Percentiles rank a stretch among this genome's conserved stretches.
These are phyloP conservation scores for Opisthograptis luteolata DNA, from an alignment of 2,888 invertebrate genomes.

Conservation along the genomic window DNA sequence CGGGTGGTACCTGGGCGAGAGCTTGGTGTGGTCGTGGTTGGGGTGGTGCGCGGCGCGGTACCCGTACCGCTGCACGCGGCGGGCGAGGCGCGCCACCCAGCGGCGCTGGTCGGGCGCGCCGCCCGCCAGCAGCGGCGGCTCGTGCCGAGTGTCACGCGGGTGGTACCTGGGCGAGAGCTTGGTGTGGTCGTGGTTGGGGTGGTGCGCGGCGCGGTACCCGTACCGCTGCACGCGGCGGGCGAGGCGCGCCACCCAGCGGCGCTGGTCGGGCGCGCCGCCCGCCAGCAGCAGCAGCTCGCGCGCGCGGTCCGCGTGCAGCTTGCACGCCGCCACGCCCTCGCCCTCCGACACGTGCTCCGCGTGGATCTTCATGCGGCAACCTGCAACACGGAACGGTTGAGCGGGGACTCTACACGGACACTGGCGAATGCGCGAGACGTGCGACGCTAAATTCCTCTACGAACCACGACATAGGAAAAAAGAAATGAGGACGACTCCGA, in stretches of 20 bases:
- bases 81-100: conserved; percentile 95
- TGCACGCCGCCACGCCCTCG: conserved; percentile 95
- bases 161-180: conserved; percentile 61
- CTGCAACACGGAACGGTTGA: conserved; percentile 75
- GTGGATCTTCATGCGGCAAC: conserved; percentile 98
- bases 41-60: conserved; percentile 76
- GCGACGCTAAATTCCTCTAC: too few relatives aligned
- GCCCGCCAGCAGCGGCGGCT: conserved; percentile 74
- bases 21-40: conserved; percentile 7
- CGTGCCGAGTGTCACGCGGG: too few relatives aligned
- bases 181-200: conserved; percentile 69
- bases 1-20: conserved; percentile 1
- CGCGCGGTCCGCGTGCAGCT: conserved; percentile 97
- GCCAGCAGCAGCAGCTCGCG: conserved; percentile 97
- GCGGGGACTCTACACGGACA: too few relatives aligned
- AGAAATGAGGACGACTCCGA: too few relatives aligned
- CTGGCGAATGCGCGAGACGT: too few relatives aligned
- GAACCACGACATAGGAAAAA: too few relatives aligned
- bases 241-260: conserved; percentile 95
- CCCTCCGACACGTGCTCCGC: conserved; percentile 95
- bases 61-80: conserved; percentile 92
- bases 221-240: conserved; percentile 96
- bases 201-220: conserved; percentile 96
- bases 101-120: conserved; percentile 88
- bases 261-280: conserved; percentile 93